These are phyloP conservation scores for Helostoma temminkii DNA, from an alignment of 2,797 vertebrate species.

Conservation along the genomic window DNA sequence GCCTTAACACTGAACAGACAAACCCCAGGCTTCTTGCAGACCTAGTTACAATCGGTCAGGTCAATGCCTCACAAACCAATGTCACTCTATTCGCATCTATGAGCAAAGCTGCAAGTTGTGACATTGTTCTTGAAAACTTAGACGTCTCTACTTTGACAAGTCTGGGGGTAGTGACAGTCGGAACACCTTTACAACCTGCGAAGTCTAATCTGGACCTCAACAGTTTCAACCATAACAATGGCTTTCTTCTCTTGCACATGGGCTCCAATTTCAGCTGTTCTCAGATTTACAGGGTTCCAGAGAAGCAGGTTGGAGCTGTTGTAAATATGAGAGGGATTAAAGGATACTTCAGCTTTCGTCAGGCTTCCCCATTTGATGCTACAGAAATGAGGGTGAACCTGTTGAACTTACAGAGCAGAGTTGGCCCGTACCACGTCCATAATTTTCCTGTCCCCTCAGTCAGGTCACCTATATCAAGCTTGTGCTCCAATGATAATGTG, in stretches of 20 bases:
- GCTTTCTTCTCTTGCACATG: constrained; percentile 71
- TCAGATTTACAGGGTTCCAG: constrained; percentile 65
- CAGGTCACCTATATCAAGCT: constrained; percentile 39
- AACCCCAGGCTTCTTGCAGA: constrained; percentile 72
- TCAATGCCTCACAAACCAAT: constrained; percentile 41
- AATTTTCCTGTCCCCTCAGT: constrained; percentile 81
- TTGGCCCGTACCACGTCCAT: constrained; percentile 82
- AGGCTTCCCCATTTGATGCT: constrained; percentile 84
- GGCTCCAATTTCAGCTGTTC: constrained; percentile 73
- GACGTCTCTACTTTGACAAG: constrained; percentile 40
- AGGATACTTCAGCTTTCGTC: constrained; percentile 81
- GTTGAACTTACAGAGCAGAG: constrained; percentile 66
- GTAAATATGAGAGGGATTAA: constrained; percentile 83
- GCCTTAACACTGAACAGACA: constrained; percentile 48
- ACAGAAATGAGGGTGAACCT: constrained; percentile 80
- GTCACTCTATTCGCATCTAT: constrained; percentile 62
- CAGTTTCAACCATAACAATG: constrained; percentile 7
- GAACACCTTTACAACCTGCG: constrained; percentile 62
- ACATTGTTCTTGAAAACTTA: constrained; percentile 55
- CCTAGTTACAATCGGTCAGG: constrained; percentile 68
- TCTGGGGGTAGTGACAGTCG: constrained; percentile 75
- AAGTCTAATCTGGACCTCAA: constrained; percentile 76
- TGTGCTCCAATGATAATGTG: constrained; percentile 82
- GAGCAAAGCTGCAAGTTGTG: constrained; percentile 68
- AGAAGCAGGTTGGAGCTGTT: constrained; percentile 76